Conservation (phyloP, 1,140 invertebrate species). For the Drosophila mojavensis region DNA sequence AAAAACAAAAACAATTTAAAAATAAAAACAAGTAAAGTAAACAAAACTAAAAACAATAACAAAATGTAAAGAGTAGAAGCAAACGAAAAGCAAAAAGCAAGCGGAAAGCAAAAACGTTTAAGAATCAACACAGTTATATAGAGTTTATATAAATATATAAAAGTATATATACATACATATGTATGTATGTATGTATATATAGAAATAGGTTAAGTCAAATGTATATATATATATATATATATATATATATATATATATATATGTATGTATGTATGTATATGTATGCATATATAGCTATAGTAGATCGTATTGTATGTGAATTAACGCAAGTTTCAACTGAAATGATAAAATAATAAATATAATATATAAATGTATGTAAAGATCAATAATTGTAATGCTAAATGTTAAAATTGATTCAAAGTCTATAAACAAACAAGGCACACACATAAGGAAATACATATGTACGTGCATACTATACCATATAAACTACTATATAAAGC, state of each 20-base stretch:
- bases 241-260: too few species aligned
- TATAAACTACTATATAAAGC: conserved; percentile 38
- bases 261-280: too few species aligned
- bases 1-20: conserved; percentile 30
- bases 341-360: conserved; percentile 6
- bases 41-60: conserved; percentile 28
- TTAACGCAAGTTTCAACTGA: conserved; percentile 8
- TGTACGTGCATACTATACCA: conserved; percentile 1
- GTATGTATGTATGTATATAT: too few species aligned
- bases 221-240: too few species aligned
- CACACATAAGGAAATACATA: background rate
- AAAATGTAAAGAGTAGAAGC: conserved; percentile 1
- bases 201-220: too few species aligned
- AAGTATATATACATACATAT: background rate
- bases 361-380: conserved; percentile 5
- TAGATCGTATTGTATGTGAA: conserved; percentile 34
- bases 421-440: background rate
- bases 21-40: conserved; percentile 7
- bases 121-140: conserved; percentile 32
- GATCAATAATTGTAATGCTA: conserved; percentile 5
- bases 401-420: conserved; percentile 19
- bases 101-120: conserved; percentile 23
- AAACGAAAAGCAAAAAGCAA: background rate
- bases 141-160: conserved; percentile 20
- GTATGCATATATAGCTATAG: too few species aligned